These are phyloP conservation scores for Drusus annulatus DNA, from an alignment of 1,140 invertebrate species.

Conservation along the genomic window DNA sequence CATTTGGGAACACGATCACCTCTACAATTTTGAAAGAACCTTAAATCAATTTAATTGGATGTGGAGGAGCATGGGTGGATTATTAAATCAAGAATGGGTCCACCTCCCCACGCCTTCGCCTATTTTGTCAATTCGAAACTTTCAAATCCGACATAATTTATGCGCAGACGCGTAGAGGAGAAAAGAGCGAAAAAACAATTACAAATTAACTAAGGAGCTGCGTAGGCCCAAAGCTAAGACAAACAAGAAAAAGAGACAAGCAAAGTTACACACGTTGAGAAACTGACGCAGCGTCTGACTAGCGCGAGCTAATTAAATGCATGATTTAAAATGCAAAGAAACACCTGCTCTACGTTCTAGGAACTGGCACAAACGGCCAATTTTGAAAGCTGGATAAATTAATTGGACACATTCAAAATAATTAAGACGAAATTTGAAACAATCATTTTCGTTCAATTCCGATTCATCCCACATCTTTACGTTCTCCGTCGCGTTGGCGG, in stretches of 20 bases:
- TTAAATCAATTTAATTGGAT: conserved; percentile 45
- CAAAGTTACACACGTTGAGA: no score
- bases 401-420: no score
- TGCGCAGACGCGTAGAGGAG: conserved; percentile 31
- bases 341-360: no score
- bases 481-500: no score
- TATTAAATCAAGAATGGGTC: conserved; percentile 1
- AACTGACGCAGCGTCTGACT: no score
- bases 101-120: conserved; percentile 24
- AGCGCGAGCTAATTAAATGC: no score
- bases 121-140: conserved; percentile 38
- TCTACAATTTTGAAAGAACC: conserved; percentile 26
- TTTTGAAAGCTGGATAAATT: no score
- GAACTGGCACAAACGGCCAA: no score
- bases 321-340: no score
- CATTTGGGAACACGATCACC: conserved; percentile 37
- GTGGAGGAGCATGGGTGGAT: conserved; percentile 20
- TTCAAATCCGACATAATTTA: conserved; percentile 16
- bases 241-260: not conserved
- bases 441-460: no score
- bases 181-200: conserved; percentile 27
- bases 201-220: conserved; percentile 4
- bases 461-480: no score
- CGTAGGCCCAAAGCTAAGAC: conserved; percentile 3
- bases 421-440: no score